These are phyloP conservation scores for Diorhabda carinulata DNA, from an alignment of 1,140 invertebrate species.

Conservation along the genomic window DNA sequence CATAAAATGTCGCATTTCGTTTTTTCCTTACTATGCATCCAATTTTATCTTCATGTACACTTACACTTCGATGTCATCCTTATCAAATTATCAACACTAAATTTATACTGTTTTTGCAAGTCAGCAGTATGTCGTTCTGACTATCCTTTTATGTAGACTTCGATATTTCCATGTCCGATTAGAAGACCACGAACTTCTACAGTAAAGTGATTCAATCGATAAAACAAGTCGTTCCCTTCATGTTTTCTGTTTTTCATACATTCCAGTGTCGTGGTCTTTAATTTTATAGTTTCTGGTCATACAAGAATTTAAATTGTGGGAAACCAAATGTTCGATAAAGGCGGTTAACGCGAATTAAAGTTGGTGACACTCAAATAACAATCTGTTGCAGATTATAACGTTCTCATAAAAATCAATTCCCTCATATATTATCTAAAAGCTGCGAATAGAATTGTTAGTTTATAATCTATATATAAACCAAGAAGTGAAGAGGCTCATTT, in stretches of 20 bases:
- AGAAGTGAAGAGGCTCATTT: too few species aligned
- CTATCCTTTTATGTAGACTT: slow-evolving; percentile 5
- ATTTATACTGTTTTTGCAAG: slow-evolving; percentile 2
- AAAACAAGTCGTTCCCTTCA: slow-evolving; percentile 1
- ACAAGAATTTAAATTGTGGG: neutral
- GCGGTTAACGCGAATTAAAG: too few species aligned
- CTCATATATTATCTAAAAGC: too few species aligned
- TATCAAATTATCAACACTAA: slow-evolving; percentile 3
- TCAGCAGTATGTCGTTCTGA: neutral
- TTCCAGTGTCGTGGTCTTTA: neutral
- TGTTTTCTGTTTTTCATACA: slow-evolving; percentile 2
- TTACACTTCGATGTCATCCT: slow-evolving; percentile 2
- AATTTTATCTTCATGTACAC: slow-evolving; percentile 3
- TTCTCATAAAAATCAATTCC: too few species aligned
- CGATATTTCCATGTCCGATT: slow-evolving; percentile 12
- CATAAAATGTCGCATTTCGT: slow-evolving; percentile 8
- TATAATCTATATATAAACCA: too few species aligned
- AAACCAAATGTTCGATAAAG: neutral
- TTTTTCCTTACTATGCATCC: slow-evolving; percentile 1
- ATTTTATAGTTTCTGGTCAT: slow-evolving; percentile 1
- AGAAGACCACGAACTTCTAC: slow-evolving; percentile 9
- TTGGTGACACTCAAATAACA: too few species aligned
- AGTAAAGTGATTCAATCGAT: slow-evolving; percentile 1
- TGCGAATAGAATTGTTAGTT: too few species aligned
- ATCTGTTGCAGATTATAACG: too few species aligned